Percentiles rank a stretch among this genome's conserved stretches.
Evolutionary conservation across 2,113 vertebrate genomes (phyloP).

Genomic region (Peromyscus maniculatus): DNA sequence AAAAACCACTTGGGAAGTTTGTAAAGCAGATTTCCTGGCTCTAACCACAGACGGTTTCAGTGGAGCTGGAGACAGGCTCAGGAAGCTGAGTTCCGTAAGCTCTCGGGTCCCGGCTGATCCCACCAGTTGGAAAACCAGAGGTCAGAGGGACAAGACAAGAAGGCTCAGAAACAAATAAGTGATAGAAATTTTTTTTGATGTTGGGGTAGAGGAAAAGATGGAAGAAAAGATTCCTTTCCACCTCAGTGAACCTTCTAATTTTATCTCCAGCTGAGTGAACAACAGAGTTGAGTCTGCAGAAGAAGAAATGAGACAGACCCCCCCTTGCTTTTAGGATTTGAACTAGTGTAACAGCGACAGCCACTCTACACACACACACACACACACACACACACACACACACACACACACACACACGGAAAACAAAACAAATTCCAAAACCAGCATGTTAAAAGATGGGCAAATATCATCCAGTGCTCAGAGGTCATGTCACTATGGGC

Average conservation of each 20-base stretch:
- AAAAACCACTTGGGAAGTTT: conserved; percentile 79
- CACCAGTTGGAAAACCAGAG: conserved; percentile 42
- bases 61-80: conserved; percentile 72
- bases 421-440: background rate
- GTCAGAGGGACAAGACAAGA: conserved; percentile 54
- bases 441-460: background rate
- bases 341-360: background rate
- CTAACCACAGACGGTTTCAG: conserved; percentile 75
- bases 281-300: background rate
- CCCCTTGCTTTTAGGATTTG: conserved; percentile 1
- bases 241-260: background rate
- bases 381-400: background rate
- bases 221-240: conserved; percentile 27
- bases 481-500: background rate
- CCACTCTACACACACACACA: background rate
- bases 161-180: conserved; percentile 50
- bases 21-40: conserved; percentile 82
- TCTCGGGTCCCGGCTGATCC: conserved; percentile 57
- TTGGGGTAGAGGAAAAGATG: background rate
- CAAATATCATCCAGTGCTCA: background rate
- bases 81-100: conserved; percentile 73
- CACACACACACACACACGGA: background rate
- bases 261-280: conserved; percentile 3
- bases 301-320: background rate
- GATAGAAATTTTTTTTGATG: background rate